A percentile compares a stretch with the other conserved stretches of the same genome.
These are phyloP conservation scores for Capitella teleta DNA, from an alignment of 1,140 invertebrate genomes.

Conservation along the genomic window DNA sequence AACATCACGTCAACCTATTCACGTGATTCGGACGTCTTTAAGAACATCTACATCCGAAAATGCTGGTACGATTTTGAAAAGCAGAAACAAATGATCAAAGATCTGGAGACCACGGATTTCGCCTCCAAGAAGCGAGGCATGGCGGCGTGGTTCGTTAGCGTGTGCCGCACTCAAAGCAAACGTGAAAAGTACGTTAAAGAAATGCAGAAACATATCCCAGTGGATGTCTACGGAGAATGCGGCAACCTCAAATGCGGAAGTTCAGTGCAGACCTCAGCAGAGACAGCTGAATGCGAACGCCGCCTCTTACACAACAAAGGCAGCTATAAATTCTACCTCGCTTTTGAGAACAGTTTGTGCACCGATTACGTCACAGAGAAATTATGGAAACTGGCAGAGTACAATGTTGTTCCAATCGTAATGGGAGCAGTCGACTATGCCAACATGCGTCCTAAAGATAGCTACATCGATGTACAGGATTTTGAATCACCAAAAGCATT, in stretches of 20 bases:
- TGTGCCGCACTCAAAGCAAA: slow-evolving; percentile 48
- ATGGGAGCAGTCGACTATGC: slow-evolving; percentile 43
- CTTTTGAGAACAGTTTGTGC: slow-evolving; percentile 56
- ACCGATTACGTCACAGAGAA: slow-evolving; percentile 46
- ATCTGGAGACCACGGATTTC: background rate
- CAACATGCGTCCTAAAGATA: slow-evolving; percentile 22
- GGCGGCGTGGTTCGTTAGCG: slow-evolving; percentile 42
- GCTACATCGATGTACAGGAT: slow-evolving; percentile 38
- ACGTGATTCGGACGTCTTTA: background rate
- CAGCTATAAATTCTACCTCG: slow-evolving; percentile 94
- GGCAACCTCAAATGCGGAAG: slow-evolving; percentile 40
- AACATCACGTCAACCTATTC: slow-evolving; percentile 2
- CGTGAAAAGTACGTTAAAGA: slow-evolving; percentile 48
- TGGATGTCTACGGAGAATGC: slow-evolving; percentile 62
- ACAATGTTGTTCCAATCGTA: slow-evolving; percentile 31
- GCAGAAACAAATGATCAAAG: background rate
- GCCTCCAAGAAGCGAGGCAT: slow-evolving; percentile 29
- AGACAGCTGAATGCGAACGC: slow-evolving; percentile 67
- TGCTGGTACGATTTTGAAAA: background rate
- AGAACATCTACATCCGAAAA: background rate
- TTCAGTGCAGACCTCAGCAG: no score
- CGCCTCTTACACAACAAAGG: slow-evolving; percentile 75
- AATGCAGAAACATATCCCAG: slow-evolving; percentile 45
- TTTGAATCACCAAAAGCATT: slow-evolving; percentile 28
- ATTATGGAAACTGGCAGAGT: slow-evolving; percentile 39